Evolutionary conservation across 2,797 vertebrate species (phyloP).

Genomic region (Lepidocolaptes lacrymiger): DNA sequence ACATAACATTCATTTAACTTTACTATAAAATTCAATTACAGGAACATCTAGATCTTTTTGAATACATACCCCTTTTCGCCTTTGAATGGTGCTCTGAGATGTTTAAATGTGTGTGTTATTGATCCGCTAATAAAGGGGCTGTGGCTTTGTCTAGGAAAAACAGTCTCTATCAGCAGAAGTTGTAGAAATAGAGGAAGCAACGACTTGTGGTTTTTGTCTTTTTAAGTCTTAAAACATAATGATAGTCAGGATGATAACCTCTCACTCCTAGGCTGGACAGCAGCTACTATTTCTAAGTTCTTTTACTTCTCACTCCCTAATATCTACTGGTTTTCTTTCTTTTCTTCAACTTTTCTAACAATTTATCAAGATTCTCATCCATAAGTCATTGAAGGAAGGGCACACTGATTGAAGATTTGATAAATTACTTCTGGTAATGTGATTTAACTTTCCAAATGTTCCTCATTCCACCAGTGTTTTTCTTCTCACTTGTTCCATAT

Average conservation of each 20-base stretch:
- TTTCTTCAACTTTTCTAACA: not conserved
- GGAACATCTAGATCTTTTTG: not conserved
- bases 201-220: not conserved
- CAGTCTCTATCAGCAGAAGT: not conserved
- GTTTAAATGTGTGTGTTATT: not conserved
- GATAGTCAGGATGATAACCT: not conserved
- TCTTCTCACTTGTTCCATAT: constrained; percentile 35
- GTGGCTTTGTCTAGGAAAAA: not conserved
- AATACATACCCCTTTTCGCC: not conserved
- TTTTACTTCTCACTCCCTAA: not conserved
- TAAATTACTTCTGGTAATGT: constrained; percentile 21
- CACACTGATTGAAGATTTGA: not conserved
- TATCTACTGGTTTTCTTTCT: not conserved
- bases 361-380: not conserved
- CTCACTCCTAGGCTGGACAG: not conserved
- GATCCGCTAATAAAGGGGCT: not conserved
- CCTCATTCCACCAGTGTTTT: not conserved
- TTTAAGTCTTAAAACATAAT: not conserved
- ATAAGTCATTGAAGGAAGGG: not conserved
- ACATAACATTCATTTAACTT: not conserved
- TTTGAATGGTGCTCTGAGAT: not conserved
- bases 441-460: constrained; percentile 33
- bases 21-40: not conserved
- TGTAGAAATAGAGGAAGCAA: not conserved
- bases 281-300: not conserved